phyloP scores from a whole-genome alignment of 2,888 invertebrate species.

The Megaustenia siamemsis region DNA sequence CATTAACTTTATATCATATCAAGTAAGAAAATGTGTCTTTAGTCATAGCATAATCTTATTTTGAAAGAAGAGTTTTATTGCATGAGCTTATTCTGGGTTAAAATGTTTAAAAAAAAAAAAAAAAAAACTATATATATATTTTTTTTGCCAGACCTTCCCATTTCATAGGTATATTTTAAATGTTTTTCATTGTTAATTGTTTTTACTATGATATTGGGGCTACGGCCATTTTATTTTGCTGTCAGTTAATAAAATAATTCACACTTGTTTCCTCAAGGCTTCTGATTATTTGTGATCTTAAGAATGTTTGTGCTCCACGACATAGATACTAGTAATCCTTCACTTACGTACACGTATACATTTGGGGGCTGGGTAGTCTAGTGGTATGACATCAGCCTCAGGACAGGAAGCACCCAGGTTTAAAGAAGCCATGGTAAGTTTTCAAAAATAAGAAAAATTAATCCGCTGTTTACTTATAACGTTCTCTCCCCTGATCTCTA shows the following conservation, averaged over 20 bases:
- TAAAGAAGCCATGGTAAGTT: no score
- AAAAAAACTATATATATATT: background rate
- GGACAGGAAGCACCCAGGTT: no score
- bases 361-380: no score
- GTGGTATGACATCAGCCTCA: no score
- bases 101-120: background rate
- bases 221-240: slow-evolving; percentile 47
- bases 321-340: no score
- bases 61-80: background rate
- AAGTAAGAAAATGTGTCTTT: background rate
- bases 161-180: slow-evolving; percentile 20
- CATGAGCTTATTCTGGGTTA: background rate
- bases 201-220: slow-evolving; percentile 15
- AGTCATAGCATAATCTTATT: background rate
- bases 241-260: slow-evolving; percentile 40
- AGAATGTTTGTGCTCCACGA: background rate
- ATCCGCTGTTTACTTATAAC: no score
- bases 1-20: no score
- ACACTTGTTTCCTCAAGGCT: slow-evolving; percentile 17
- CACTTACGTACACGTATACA: no score
- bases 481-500: no score
- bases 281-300: background rate
- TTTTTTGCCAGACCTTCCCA: slow-evolving; percentile 9
- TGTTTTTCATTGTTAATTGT: background rate
- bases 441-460: no score